Conservation (phyloP, 2,113 vertebrate genomes). For the Melanerpes aurifrons region DNA sequence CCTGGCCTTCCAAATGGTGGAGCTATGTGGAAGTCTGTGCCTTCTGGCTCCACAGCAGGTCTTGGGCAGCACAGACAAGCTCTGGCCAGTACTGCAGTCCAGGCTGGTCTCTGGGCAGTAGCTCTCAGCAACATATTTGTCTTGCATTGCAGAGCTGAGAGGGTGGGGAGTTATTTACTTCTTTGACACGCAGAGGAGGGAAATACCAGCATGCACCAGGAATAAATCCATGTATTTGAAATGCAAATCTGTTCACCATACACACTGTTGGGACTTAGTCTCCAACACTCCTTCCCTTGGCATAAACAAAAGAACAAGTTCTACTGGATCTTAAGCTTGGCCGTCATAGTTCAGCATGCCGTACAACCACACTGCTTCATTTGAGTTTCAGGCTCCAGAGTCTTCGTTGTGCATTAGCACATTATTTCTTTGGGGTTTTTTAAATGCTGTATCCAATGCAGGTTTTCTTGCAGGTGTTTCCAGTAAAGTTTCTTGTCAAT, state of each 20-base stretch:
- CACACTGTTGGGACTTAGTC: background rate
- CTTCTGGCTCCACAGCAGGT: background rate
- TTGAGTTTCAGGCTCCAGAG: background rate
- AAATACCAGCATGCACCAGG: background rate
- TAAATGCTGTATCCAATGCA: background rate
- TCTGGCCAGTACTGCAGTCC: background rate
- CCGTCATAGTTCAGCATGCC: accelerated
- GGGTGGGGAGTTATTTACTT: background rate
- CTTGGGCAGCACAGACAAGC: background rate
- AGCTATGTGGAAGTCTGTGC: background rate
- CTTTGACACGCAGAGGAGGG: background rate
- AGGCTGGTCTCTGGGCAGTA: background rate
- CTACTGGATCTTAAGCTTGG: background rate
- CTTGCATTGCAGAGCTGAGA: background rate
- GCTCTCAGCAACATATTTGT: accelerated
- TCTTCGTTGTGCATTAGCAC: background rate
- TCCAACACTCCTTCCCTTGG: background rate
- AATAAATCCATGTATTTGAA: background rate
- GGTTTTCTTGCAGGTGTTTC: background rate
- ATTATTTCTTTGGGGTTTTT: background rate
- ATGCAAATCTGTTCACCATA: background rate
- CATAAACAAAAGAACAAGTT: background rate
- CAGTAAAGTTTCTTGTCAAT: background rate
- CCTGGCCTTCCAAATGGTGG: too few species aligned
- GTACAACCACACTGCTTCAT: background rate